Evolutionary conservation across 2,797 vertebrate species (phyloP).

Genomic region (Microhierax caerulescens): DNA sequence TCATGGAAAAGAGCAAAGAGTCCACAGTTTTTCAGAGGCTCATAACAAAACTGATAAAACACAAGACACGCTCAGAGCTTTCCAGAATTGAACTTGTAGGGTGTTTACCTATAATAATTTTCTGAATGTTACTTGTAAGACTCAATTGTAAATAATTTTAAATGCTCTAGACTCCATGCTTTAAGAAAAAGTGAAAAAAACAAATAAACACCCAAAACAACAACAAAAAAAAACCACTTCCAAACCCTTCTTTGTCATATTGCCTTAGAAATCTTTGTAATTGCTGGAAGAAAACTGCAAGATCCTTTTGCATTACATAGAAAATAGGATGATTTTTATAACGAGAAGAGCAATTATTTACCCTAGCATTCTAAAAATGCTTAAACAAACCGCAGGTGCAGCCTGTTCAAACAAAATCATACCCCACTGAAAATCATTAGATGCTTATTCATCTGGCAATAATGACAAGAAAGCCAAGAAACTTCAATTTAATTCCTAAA

Average conservation of each 20-base stretch:
- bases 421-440: neutral
- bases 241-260: neutral
- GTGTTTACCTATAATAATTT: neutral
- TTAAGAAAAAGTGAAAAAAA: neutral
- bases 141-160: neutral
- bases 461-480: neutral
- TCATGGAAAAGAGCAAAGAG: neutral
- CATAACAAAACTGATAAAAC: neutral
- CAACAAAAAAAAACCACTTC: neutral
- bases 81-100: neutral
- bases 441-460: neutral
- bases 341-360: neutral
- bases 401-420: neutral
- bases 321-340: neutral
- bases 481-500: neutral
- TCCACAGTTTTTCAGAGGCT: neutral
- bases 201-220: neutral
- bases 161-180: neutral
- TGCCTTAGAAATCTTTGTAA: neutral
- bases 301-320: neutral
- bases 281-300: neutral
- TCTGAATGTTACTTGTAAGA: neutral
- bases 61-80: neutral
- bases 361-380: neutral
- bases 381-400: neutral